phyloP scores from a whole-genome alignment of 1,140 invertebrate genomes.

The Zaprionus ghesquierei region DNA sequence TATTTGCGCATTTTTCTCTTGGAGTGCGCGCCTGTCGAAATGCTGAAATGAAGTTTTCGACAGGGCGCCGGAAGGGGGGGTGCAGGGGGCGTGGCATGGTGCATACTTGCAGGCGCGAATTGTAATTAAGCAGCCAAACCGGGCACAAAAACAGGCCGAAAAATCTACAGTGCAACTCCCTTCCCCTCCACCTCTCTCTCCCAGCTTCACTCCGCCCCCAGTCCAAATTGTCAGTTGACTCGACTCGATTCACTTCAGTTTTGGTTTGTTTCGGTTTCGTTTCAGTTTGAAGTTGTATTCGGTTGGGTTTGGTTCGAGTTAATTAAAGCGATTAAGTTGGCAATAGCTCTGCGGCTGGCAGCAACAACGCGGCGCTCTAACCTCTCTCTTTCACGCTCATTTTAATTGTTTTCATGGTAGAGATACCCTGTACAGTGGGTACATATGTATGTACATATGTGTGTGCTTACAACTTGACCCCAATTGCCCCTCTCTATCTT shows the following conservation, averaged over 20 bases:
- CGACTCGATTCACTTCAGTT: background rate
- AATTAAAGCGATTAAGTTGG: slow-evolving; percentile 72
- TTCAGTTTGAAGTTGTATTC: background rate
- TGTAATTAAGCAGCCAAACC: slow-evolving; percentile 76
- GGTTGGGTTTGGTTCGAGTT: slow-evolving; percentile 36
- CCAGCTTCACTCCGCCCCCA: background rate
- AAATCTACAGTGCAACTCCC: slow-evolving; percentile 7
- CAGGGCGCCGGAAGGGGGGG: background rate
- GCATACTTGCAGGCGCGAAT: slow-evolving; percentile 76
- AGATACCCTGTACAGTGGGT: background rate
- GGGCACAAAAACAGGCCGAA: slow-evolving; percentile 21
- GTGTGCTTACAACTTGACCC: too few relatives aligned
- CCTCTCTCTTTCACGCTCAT: background rate
- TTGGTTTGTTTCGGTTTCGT: background rate
- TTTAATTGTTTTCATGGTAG: background rate
- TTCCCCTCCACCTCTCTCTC: background rate
- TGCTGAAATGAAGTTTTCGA: slow-evolving; percentile 42
- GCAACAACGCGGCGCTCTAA: background rate
- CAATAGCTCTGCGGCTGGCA: slow-evolving; percentile 49
- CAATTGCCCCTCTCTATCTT: too few relatives aligned
- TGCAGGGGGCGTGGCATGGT: slow-evolving; percentile 18
- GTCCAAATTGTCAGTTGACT: background rate
- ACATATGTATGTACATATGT: too few relatives aligned
- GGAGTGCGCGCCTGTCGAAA: background rate
- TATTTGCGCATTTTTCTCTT: slow-evolving; percentile 7